Base-by-base conservation (phyloP, 1,140 invertebrate genomes). In the Asobara japonica region DNA sequence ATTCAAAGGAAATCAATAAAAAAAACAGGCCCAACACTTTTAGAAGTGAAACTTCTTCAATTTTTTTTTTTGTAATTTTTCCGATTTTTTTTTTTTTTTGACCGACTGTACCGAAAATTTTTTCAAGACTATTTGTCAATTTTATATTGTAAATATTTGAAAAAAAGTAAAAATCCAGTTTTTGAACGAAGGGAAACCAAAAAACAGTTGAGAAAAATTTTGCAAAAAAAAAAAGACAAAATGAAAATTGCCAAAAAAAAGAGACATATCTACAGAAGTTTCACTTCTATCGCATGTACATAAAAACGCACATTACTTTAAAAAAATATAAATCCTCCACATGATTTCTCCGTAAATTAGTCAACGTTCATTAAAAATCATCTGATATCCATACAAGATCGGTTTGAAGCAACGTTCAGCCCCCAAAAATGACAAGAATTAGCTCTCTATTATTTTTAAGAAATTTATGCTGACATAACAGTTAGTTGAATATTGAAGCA, bases 291-390 rank as follows among this genome's bases (percentile, higher is more conserved):
- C n/a, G n/a, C n/a, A n/a, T n/a, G n/a, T n/a, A n/a, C n/a, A n/a
- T n/a, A n/a, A n/a, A n/a, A n/a, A n/a, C n/a, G n/a, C 10, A 0
- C 18, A 6, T 45, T 45, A n/a, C n/a, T 13, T 13, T 48, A 16
- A 13, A 48, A 48, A 13, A 48, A 13, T 48, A 29, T 25, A 62
- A 62, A 31, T 6, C 18, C n/a, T 65, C 20, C 61, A 16, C 27
- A 4, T n/a, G 5, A 27, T 38, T 29, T 22, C 31, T 30, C 60
- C 29, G 30, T 70, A 36, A 71, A 74, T 65, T 33, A 27, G 56
- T 70, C 66, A 73, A 80, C 74, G 77, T 76, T 72, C 72, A 75
- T 74, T 71, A 65, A 69, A 77, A 78, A 78, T 77, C 72, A 65
- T 65, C 45, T 65, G 51, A 51, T 66, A 20, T 20, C 45, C 16